Conservation (phyloP, 1,140 invertebrate genomes). For the Palaemon carinicauda region DNA sequence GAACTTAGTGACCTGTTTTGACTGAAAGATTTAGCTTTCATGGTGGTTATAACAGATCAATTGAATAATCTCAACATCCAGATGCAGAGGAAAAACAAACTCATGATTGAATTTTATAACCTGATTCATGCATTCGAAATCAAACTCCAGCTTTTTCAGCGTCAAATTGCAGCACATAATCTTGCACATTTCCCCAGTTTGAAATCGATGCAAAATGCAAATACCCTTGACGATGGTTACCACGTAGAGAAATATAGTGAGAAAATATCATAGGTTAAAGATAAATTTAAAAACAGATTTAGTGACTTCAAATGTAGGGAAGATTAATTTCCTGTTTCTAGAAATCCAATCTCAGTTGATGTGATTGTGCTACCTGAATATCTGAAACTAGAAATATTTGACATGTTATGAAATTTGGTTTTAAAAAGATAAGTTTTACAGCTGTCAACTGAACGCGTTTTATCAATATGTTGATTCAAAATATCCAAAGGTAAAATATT, state of each 20-base stretch:
- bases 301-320: neutral
- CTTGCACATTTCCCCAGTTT: neutral
- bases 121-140: neutral
- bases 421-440: neutral
- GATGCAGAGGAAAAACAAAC: neutral
- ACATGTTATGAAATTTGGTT: neutral
- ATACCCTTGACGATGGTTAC: neutral
- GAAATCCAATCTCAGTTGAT: neutral
- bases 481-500: neutral
- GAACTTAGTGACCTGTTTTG: neutral
- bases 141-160: too few relatives aligned
- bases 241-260: neutral
- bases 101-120: neutral
- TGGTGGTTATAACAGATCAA: neutral
- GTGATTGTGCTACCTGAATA: neutral
- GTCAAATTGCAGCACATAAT: neutral
- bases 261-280: neutral
- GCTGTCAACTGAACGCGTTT: neutral
- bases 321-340: neutral
- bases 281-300: neutral
- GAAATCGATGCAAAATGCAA: neutral
- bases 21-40: neutral
- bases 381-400: neutral
- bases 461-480: neutral
- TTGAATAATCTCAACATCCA: neutral